phyloP scores from a whole-genome alignment of 2,797 vertebrate species.

The Danionella dracula region DNA sequence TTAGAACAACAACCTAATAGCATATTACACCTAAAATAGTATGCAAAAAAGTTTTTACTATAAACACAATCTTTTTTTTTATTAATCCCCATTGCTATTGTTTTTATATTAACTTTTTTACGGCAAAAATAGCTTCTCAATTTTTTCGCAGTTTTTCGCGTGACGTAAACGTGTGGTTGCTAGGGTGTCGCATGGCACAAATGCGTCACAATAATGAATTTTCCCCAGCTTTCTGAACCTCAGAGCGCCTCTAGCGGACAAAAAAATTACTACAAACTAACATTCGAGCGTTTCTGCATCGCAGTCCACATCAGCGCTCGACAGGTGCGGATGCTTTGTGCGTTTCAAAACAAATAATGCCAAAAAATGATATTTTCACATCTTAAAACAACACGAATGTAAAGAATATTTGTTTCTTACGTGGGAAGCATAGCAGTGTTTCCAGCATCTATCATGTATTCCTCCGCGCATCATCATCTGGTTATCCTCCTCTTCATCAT shows the following conservation, averaged over 20 bases:
- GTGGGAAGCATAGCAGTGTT: not conserved
- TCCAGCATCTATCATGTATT: not conserved
- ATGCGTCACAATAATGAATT: not conserved
- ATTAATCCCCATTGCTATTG: too few species aligned
- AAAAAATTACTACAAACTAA: rapidly evolving
- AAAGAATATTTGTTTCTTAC: not conserved
- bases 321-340: constrained; percentile 3
- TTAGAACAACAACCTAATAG: too few species aligned
- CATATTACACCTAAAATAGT: too few species aligned
- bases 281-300: not conserved
- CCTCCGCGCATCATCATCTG: not conserved
- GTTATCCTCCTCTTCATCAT: not conserved
- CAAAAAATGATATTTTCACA: not conserved
- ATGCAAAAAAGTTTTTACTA: too few species aligned
- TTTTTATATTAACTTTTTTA: too few species aligned
- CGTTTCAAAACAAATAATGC: not conserved
- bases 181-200: not conserved
- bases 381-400: not conserved
- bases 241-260: not conserved
- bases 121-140: too few species aligned
- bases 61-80: too few species aligned
- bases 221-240: not conserved
- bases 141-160: too few species aligned
- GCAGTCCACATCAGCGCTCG: not conserved
- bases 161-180: too few species aligned